Percentiles rank a stretch among this genome's conserved stretches.
Conservation (phyloP, 2,113 vertebrate genomes). For the Poeciliopsis prolifica region DNA sequence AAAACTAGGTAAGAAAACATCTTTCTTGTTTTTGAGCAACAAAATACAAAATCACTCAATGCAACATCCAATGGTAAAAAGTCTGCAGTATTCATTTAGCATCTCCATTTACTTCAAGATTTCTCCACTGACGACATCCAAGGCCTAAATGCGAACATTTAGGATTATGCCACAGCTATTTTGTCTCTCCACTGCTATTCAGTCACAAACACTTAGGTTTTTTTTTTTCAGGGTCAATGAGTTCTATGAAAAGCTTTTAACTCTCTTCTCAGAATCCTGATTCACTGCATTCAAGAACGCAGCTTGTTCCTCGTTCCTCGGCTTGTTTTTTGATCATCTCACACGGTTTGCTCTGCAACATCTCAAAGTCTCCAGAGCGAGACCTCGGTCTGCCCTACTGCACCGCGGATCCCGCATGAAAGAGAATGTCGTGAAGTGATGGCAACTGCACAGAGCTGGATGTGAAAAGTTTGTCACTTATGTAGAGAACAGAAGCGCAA, state of each 20-base stretch:
- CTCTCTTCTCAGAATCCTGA: slow-evolving; percentile 1
- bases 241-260: slow-evolving; percentile 8
- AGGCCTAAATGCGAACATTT: no score
- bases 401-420: not conserved
- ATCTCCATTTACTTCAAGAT: no score
- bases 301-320: not conserved
- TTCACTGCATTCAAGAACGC: not conserved
- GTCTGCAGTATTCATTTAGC: no score
- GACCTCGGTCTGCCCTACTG: slow-evolving; percentile 29
- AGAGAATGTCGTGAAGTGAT: not conserved
- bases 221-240: slow-evolving; percentile 14
- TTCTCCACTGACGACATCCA: no score
- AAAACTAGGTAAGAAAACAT: no score
- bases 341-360: slow-evolving; percentile 11
- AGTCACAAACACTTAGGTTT: no score
- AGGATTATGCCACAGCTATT: no score
- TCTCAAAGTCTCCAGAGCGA: slow-evolving; percentile 17
- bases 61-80: no score
- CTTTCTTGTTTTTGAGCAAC: no score
- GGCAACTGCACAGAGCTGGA: not conserved
- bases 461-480: not conserved
- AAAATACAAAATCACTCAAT: no score
- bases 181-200: no score
- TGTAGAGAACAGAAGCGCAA: no score
- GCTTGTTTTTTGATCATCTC: not conserved